Conservation (phyloP, 2,797 vertebrate genomes). For the Ara ararauna region DNA sequence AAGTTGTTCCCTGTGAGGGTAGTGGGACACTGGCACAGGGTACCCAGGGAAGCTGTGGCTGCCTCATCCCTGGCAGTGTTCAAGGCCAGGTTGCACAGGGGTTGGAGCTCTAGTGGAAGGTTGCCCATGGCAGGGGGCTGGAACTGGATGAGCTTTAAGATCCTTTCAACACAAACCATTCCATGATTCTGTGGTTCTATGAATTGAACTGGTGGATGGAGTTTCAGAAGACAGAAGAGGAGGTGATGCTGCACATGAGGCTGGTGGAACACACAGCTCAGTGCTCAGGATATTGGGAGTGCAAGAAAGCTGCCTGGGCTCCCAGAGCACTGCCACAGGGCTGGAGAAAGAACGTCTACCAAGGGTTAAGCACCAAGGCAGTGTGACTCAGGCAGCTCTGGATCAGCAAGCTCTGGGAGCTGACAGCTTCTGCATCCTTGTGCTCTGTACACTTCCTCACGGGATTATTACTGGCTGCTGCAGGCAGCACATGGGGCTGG, state of each 20-base stretch:
- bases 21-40: no score
- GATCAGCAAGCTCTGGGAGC: not conserved
- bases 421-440: not conserved
- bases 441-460: not conserved
- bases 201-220: not conserved
- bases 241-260: no score
- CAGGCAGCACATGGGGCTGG: not conserved
- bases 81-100: not conserved
- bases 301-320: not conserved
- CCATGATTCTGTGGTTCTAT: not conserved
- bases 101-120: not conserved
- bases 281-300: not conserved
- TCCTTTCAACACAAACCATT: not conserved
- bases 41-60: not conserved
- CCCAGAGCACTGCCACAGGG: not conserved
- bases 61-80: not conserved
- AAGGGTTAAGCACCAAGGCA: not conserved
- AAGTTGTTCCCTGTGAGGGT: not conserved
- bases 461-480: not conserved
- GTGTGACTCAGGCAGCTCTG: not conserved
- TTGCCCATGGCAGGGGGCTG: not conserved
- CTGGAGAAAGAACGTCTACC: not conserved
- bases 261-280: not conserved
- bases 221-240: not conserved
- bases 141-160: not conserved